A percentile compares a stretch with the other conserved stretches of the same genome.
phyloP scores from a whole-genome alignment of 2,113 vertebrate genomes.

The Gadus chalcogrammus region DNA sequence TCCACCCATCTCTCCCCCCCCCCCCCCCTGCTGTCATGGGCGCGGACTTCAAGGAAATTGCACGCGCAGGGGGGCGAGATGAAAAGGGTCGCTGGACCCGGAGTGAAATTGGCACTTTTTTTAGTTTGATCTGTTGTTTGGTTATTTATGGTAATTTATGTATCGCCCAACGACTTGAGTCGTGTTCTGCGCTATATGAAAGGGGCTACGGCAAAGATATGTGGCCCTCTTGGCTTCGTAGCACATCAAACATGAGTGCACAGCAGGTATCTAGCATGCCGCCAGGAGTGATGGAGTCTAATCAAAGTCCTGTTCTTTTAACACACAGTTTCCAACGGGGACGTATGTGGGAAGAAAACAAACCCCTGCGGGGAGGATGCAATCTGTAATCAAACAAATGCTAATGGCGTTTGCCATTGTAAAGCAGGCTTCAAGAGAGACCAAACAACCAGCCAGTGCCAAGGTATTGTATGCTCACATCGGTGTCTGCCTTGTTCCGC shows the following conservation, averaged over 20 bases:
- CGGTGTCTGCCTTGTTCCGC: not conserved
- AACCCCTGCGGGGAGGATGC: slow-evolving; percentile 94
- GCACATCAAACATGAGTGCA: slow-evolving; percentile 51
- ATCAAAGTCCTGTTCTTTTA: slow-evolving; percentile 52
- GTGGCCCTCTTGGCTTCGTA: slow-evolving; percentile 36
- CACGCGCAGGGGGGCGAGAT: slow-evolving; percentile 30
- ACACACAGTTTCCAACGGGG: slow-evolving; percentile 78
- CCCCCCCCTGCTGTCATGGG: not conserved
- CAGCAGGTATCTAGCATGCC: slow-evolving; percentile 44
- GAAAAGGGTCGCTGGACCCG: slow-evolving; percentile 27
- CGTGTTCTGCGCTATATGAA: slow-evolving; percentile 32
- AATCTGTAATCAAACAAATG: slow-evolving; percentile 88
- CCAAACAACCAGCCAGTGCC: slow-evolving; percentile 82
- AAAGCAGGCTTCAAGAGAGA: slow-evolving; percentile 92
- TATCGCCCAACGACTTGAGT: slow-evolving; percentile 35
- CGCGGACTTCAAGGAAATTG: slow-evolving; percentile 27
- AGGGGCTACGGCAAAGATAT: slow-evolving; percentile 20
- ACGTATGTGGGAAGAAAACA: slow-evolving; percentile 85
- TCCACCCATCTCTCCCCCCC: not conserved
- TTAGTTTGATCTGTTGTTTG: slow-evolving; percentile 37
- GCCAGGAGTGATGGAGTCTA: slow-evolving; percentile 18
- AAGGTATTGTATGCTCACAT: slow-evolving; percentile 76
- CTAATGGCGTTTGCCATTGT: slow-evolving; percentile 86
- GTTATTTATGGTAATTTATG: slow-evolving; percentile 58
- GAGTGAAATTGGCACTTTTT: not conserved